Evolutionary conservation across 2,113 vertebrate genomes (phyloP).

Genomic region (Neogobius melanostomus): DNA sequence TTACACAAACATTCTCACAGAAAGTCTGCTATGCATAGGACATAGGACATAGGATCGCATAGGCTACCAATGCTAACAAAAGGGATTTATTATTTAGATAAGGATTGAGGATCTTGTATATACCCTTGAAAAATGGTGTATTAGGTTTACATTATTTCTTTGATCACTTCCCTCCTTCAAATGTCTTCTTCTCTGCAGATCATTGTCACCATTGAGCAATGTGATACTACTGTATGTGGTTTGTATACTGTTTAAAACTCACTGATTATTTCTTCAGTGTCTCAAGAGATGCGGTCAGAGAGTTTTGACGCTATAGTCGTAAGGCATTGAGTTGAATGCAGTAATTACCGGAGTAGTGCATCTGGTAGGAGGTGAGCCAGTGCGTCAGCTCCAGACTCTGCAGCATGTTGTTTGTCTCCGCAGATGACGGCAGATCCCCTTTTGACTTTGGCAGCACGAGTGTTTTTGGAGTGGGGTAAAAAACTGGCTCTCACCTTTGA

Average conservation of each 20-base stretch:
- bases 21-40: too few species aligned
- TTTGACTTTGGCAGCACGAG: conserved; percentile 63
- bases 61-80: too few species aligned
- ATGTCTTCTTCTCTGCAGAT: neutral
- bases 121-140: too few species aligned
- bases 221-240: neutral
- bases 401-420: conserved; percentile 75
- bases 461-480: conserved; percentile 74
- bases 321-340: neutral
- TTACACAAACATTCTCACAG: too few species aligned
- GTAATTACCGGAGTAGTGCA: conserved; percentile 76
- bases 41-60: too few species aligned
- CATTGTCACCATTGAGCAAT: neutral
- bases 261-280: neutral
- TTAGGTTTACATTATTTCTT: neutral
- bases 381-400: conserved; percentile 75
- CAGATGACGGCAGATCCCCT: conserved; percentile 59
- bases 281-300: neutral
- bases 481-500: conserved; percentile 60
- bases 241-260: neutral
- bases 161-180: neutral
- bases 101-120: too few species aligned
- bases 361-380: conserved; percentile 76
- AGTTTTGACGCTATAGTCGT: neutral
- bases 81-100: too few species aligned